phyloP scores from a whole-genome alignment of 2,113 vertebrate genomes.

The Cariama cristata region DNA sequence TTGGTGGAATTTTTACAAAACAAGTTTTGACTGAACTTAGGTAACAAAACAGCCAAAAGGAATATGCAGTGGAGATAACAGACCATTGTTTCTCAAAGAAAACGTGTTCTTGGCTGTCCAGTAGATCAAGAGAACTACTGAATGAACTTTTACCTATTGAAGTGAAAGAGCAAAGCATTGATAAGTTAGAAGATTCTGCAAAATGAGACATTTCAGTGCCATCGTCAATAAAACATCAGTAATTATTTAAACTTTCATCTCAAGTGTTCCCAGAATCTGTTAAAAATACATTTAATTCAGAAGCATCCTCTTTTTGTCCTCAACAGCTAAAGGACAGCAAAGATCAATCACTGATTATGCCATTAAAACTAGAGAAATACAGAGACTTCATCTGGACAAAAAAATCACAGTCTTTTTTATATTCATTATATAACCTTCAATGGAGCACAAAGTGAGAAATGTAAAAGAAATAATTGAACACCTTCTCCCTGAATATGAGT shows the following conservation, averaged over 20 bases:
- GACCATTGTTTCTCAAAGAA: not conserved
- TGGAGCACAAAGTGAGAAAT: not conserved
- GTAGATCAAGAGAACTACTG: not conserved
- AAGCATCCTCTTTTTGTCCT: not conserved
- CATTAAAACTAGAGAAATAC: not conserved
- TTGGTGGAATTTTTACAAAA: not conserved
- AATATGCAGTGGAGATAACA: not conserved
- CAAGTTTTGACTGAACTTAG: not conserved
- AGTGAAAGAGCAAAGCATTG: not conserved
- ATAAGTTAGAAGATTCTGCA: not conserved
- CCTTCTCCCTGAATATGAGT: not conserved
- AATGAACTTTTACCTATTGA: not conserved
- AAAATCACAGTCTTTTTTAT: not conserved
- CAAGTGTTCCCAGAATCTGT: not conserved
- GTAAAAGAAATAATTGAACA: not conserved
- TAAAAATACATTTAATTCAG: not conserved
- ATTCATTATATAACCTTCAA: not conserved
- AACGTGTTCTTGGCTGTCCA: not conserved
- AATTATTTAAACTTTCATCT: conserved; percentile 4
- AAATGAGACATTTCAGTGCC: not conserved
- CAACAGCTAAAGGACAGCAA: not conserved
- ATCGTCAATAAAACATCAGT: not conserved
- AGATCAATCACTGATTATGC: not conserved
- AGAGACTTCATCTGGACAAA: not conserved
- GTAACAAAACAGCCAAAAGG: not conserved